Percentiles rank a stretch among this genome's conserved stretches.
phyloP scores from a whole-genome alignment of 1,140 invertebrate genomes.

The Hestina assimilis region DNA sequence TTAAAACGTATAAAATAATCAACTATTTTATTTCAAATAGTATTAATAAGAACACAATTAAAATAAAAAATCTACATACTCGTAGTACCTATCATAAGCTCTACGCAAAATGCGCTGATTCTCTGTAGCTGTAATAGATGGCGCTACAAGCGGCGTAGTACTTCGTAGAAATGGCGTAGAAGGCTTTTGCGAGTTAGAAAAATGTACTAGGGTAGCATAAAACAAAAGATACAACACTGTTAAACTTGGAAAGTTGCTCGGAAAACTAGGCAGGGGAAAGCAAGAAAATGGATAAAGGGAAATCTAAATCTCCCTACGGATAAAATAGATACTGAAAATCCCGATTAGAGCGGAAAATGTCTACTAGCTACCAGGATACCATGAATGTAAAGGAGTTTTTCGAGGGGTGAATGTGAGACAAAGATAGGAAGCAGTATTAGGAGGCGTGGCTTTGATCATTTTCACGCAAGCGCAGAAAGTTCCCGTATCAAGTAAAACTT shows the following conservation, averaged over 20 bases:
- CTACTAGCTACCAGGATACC: slow-evolving; percentile 62
- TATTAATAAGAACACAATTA: no score
- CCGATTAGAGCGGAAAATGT: slow-evolving; percentile 76
- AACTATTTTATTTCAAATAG: no score
- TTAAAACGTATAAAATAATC: no score
- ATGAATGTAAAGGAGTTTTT: slow-evolving; percentile 30
- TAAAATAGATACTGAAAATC: slow-evolving; percentile 67
- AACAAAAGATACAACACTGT: slow-evolving; percentile 16
- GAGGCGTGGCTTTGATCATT: slow-evolving; percentile 34
- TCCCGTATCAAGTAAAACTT: neutral
- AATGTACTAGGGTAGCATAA: slow-evolving; percentile 46
- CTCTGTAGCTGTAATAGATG: neutral
- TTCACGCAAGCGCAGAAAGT: slow-evolving; percentile 49
- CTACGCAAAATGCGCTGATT: neutral
- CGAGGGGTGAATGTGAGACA: slow-evolving; percentile 30
- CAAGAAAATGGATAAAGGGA: slow-evolving; percentile 54
- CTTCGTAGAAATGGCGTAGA: slow-evolving; percentile 37
- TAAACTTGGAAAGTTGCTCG: slow-evolving; percentile 26
- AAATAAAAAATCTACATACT: no score
- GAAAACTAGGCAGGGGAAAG: slow-evolving; percentile 21
- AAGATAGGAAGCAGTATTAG: slow-evolving; percentile 42
- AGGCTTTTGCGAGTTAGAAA: slow-evolving; percentile 43
- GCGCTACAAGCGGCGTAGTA: slow-evolving; percentile 14
- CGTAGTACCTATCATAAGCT: neutral
- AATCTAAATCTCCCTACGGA: slow-evolving; percentile 58